A percentile compares a stretch with the other conserved stretches of the same genome.
Evolutionary conservation across 2,797 vertebrate species (phyloP).

Genomic region (Tokudaia muenninki): DNA sequence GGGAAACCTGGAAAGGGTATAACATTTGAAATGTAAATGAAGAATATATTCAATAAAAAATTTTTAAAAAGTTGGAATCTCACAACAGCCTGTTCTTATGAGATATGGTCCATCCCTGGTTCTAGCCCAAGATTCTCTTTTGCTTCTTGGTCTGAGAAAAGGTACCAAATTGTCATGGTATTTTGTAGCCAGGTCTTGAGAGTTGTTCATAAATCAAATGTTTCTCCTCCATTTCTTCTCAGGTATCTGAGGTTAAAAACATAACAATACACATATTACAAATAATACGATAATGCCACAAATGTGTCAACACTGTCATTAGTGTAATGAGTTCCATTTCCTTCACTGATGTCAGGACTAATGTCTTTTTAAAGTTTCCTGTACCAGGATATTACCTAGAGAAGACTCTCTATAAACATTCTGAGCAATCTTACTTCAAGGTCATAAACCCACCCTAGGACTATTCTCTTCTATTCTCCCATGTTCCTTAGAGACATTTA

Average conservation of each 20-base stretch:
- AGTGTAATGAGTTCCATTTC: neutral
- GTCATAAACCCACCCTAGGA: neutral
- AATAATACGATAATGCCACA: neutral
- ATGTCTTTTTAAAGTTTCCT: constrained; percentile 5
- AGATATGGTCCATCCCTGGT: neutral
- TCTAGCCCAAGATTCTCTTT: neutral
- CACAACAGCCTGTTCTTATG: neutral
- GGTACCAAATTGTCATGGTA: neutral
- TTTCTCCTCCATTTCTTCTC: neutral
- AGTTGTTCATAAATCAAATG: neutral
- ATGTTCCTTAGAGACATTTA: neutral
- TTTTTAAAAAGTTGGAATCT: neutral
- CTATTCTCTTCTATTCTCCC: neutral
- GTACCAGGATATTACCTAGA: neutral
- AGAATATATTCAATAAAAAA: too few relatives aligned
- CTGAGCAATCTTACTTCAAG: constrained; percentile 11
- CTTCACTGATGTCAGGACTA: neutral
- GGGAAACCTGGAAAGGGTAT: too few relatives aligned
- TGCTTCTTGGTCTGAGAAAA: neutral
- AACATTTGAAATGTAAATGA: too few relatives aligned
- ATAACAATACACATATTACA: neutral
- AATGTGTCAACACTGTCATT: neutral
- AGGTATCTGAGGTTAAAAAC: neutral
- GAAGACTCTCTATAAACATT: neutral
- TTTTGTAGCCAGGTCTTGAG: too few relatives aligned